Evolutionary conservation across 2,888 invertebrate genomes (phyloP).

Genomic region (Laothoe populi): DNA sequence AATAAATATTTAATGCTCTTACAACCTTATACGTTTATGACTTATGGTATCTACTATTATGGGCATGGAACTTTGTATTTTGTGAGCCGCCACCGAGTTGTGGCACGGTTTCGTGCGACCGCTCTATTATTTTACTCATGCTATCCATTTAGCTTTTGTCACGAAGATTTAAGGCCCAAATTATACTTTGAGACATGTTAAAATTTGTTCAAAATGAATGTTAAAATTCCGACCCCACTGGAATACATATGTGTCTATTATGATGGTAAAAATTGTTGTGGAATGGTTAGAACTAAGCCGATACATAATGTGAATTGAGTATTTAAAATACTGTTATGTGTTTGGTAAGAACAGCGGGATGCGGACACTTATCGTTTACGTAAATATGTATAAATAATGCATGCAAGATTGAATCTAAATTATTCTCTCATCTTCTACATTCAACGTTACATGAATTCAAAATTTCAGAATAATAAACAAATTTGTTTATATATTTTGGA

Average conservation of each 20-base stretch:
- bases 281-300: conserved; percentile 59
- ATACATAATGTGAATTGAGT: conserved; percentile 53
- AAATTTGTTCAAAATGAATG: conserved; percentile 34
- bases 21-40: conserved; percentile 58
- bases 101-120: conserved; percentile 65
- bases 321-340: conserved; percentile 31
- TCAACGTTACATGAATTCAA: background rate
- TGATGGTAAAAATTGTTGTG: conserved; percentile 73
- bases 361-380: conserved; percentile 1
- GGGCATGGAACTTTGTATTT: conserved; percentile 55
- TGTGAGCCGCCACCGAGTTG: conserved; percentile 52
- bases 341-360: conserved; percentile 18
- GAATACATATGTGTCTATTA: conserved; percentile 80
- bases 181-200: conserved; percentile 29
- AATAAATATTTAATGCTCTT: conserved; percentile 53
- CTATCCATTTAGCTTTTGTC: conserved; percentile 42
- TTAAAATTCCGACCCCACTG: conserved; percentile 59
- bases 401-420: background rate
- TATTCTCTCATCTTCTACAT: background rate
- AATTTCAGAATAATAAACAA: too few species aligned
- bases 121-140: conserved; percentile 50
- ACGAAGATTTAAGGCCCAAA: conserved; percentile 40
- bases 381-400: conserved; percentile 7
- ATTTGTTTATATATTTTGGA: too few species aligned
- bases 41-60: conserved; percentile 39